These are phyloP conservation scores for Ctenoplectra terminalis DNA, from an alignment of 1,140 invertebrate species.

Conservation along the genomic window DNA sequence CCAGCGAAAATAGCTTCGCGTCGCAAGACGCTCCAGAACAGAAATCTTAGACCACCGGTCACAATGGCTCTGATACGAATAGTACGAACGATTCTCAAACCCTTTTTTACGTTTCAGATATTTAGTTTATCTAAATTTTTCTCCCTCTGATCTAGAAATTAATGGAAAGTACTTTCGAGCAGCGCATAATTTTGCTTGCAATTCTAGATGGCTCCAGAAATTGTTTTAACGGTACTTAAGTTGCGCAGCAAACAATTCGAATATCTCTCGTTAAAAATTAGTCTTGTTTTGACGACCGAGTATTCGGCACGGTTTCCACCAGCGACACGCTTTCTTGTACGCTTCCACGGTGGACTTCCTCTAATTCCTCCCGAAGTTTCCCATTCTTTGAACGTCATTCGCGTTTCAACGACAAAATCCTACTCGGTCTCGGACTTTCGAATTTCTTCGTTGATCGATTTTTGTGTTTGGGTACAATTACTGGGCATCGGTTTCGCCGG, in stretches of 20 bases:
- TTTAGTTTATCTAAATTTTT: too few species aligned
- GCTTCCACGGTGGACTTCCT: background rate
- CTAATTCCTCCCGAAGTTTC: background rate
- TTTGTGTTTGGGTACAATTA: conserved; percentile 33
- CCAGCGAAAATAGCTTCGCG: background rate
- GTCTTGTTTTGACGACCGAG: background rate
- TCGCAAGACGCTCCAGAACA: background rate
- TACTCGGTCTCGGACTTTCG: conserved; percentile 43
- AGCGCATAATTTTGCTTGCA: too few species aligned
- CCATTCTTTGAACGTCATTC: background rate
- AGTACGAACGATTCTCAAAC: too few species aligned
- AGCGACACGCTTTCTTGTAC: conserved; percentile 43
- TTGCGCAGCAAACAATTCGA: conserved; percentile 9
- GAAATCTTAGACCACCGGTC: background rate
- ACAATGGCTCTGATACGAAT: conserved; percentile 8
- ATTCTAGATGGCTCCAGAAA: too few species aligned
- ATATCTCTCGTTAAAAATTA: conserved; percentile 9
- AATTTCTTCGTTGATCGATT: conserved; percentile 55
- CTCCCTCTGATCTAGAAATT: too few species aligned
- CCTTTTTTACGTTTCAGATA: too few species aligned
- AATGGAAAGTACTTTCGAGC: too few species aligned
- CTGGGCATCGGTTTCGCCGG: conserved; percentile 12
- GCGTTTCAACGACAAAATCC: conserved; percentile 7
- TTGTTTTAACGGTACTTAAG: background rate
- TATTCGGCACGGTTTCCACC: conserved; percentile 26